Percentiles rank a stretch among this genome's conserved stretches.
Conservation (phyloP, 2,797 vertebrate genomes). For the Rhynchotus rufescens region DNA sequence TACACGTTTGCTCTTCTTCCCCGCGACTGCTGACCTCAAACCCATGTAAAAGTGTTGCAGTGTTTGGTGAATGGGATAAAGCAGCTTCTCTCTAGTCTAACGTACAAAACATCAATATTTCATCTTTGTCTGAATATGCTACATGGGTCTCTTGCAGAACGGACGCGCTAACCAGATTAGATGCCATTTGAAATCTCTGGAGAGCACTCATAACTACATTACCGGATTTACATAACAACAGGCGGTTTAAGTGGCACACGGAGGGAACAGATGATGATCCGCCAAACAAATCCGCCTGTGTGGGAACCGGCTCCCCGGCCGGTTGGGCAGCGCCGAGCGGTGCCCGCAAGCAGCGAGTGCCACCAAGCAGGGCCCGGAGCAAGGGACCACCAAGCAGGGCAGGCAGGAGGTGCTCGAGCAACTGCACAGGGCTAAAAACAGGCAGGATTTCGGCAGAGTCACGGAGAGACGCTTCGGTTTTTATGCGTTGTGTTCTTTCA, state of each 20-base stretch:
- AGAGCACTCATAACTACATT: conserved; percentile 57
- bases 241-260: conserved; percentile 38
- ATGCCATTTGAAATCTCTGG: conserved; percentile 44
- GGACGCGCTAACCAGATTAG: conserved; percentile 58
- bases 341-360: too few species aligned
- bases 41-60: neutral
- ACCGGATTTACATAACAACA: conserved; percentile 61
- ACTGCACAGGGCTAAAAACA: accelerated
- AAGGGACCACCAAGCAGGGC: neutral
- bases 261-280: conserved; percentile 47
- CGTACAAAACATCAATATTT: neutral
- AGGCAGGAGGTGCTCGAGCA: neutral
- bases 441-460: neutral
- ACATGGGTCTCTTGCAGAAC: neutral
- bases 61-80: neutral
- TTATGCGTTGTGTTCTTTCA: neutral
- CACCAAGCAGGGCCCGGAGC: too few species aligned
- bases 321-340: neutral
- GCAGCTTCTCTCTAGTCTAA: neutral
- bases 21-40: neutral
- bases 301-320: neutral
- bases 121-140: neutral
- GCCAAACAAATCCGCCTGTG: conserved; percentile 37
- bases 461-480: neutral
- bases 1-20: conserved; percentile 1